Evolutionary conservation across 2,888 invertebrate species (phyloP).

Genomic region (Drosophila robusta): DNA sequence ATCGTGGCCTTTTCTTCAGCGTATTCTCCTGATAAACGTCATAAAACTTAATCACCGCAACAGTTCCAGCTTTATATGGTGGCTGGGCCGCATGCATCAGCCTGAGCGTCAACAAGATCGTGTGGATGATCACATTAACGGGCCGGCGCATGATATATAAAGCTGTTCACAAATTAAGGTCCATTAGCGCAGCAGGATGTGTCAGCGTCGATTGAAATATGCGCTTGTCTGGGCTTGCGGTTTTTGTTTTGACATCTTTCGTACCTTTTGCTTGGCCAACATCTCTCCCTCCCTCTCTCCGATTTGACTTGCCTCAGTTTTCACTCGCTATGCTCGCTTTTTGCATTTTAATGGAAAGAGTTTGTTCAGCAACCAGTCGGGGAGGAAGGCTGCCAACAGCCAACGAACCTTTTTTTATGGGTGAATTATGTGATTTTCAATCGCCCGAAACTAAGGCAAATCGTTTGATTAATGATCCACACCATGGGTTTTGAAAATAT

Average conservation of each 20-base stretch:
- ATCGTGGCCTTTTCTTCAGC: constrained; percentile 39
- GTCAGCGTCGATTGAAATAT: constrained; percentile 81
- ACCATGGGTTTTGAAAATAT: constrained; percentile 18
- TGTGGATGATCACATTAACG: constrained; percentile 82
- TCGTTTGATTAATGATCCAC: constrained; percentile 67
- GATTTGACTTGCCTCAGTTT: constrained; percentile 35
- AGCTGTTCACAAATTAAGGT: constrained; percentile 83
- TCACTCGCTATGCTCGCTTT: constrained; percentile 40
- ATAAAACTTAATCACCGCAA: constrained; percentile 71
- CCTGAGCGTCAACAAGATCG: constrained; percentile 58
- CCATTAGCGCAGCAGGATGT: constrained; percentile 83
- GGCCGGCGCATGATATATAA: constrained; percentile 78
- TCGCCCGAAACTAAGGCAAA: constrained; percentile 65
- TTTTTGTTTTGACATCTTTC: constrained; percentile 77
- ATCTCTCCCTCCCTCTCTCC: constrained; percentile 4
- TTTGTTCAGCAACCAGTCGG: constrained; percentile 44
- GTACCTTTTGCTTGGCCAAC: constrained; percentile 34
- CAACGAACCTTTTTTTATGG: constrained; percentile 53
- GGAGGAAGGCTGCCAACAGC: constrained; percentile 18
- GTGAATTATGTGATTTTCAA: constrained; percentile 50
- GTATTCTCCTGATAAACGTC: constrained; percentile 57
- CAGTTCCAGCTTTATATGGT: constrained; percentile 23
- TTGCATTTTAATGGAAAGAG: constrained; percentile 75
- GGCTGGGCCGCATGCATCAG: constrained; percentile 21
- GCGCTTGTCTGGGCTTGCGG: constrained; percentile 77